Evolutionary conservation across 1,140 invertebrate genomes (phyloP).

Genomic region (Galendromus occidentalis): DNA sequence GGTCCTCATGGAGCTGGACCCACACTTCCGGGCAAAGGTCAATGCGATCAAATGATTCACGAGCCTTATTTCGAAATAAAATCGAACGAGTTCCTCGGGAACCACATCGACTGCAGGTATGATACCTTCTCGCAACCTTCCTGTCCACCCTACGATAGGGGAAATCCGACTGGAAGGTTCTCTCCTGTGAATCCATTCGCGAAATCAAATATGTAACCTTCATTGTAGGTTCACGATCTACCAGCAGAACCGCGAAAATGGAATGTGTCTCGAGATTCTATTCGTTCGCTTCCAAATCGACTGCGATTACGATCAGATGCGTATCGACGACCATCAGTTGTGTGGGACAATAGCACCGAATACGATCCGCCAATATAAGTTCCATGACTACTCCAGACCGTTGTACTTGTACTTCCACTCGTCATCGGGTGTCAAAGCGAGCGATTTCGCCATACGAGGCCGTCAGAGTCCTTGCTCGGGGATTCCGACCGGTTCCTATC

Average conservation of each 20-base stretch:
- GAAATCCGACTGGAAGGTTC: no score
- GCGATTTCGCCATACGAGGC: not conserved
- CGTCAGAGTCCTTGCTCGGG: not conserved
- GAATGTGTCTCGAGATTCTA: not conserved
- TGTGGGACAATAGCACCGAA: not conserved
- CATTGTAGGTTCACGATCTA: not conserved
- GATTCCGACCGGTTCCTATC: not conserved
- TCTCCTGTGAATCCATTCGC: no score
- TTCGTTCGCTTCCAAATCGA: not conserved
- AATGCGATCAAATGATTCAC: constrained; percentile 3
- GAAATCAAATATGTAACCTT: not conserved
- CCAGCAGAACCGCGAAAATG: not conserved
- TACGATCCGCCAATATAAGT: not conserved
- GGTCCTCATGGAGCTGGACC: constrained; percentile 2
- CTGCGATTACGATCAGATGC: not conserved
- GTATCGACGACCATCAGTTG: not conserved
- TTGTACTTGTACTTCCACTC: not conserved
- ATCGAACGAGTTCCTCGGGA: constrained; percentile 2
- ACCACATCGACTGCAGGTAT: constrained; percentile 1
- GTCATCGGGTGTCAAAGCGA: not conserved
- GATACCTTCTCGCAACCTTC: no score
- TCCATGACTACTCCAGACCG: not conserved
- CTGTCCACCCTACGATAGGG: no score
- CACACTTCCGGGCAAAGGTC: not conserved
- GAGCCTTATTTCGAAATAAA: constrained; percentile 8